Percentiles rank a stretch among this genome's conserved stretches.
phyloP scores from a whole-genome alignment of 2,888 invertebrate species.

The Tachina fera region DNA sequence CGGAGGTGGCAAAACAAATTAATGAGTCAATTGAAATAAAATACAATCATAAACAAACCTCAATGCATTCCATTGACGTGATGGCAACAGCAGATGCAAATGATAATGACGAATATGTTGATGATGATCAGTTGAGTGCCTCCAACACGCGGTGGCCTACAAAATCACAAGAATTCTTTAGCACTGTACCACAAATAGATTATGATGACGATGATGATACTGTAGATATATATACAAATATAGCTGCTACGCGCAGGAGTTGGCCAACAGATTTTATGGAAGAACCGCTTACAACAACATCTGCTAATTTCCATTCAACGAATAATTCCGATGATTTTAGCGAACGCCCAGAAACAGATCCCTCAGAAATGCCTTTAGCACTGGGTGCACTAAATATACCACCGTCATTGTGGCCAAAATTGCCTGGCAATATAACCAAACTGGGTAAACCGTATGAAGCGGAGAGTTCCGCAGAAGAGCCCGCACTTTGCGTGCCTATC shows the following conservation, averaged over 20 bases:
- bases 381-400: constrained; percentile 76
- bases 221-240: constrained; percentile 22
- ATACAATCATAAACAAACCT: constrained; percentile 66
- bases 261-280: constrained; percentile 79
- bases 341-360: constrained; percentile 12
- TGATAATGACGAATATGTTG: constrained; percentile 9
- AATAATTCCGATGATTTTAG: constrained; percentile 5
- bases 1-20: constrained; percentile 75
- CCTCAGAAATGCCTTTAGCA: constrained; percentile 74
- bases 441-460: constrained; percentile 78
- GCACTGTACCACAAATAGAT: constrained; percentile 17
- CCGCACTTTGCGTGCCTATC: constrained; percentile 78
- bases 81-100: constrained; percentile 62
- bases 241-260: constrained; percentile 69
- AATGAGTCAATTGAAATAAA: constrained; percentile 75
- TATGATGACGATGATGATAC: constrained; percentile 25
- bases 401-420: constrained; percentile 74
- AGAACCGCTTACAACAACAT: constrained; percentile 69
- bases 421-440: constrained; percentile 78
- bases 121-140: not conserved
- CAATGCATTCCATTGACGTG: constrained; percentile 65
- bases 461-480: constrained; percentile 76
- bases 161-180: constrained; percentile 4
- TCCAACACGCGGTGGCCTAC: not conserved
- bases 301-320: not conserved